Percentiles rank a stretch among this genome's conserved stretches.
Evolutionary conservation across 2,797 vertebrate genomes (phyloP).

Genomic region (Microctenopoma lineatum): DNA sequence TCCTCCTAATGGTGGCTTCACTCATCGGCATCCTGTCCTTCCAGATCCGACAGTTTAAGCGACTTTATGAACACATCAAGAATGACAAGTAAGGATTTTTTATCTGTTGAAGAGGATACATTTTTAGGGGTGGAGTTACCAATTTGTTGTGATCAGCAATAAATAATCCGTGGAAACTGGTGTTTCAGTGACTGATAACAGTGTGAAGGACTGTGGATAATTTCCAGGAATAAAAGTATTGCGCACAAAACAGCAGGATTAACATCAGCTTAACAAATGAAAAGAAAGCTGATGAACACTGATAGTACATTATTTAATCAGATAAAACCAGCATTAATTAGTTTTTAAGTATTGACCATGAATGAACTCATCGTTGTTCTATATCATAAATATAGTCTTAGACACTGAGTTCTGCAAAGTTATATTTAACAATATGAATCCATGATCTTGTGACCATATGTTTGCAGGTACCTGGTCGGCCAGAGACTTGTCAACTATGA

Average conservation of each 20-base stretch:
- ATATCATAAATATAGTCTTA: not conserved
- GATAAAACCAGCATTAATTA: no score
- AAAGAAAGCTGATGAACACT: no score
- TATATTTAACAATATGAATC: not conserved
- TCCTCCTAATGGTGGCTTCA: slow-evolving; percentile 96
- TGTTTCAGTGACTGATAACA: no score
- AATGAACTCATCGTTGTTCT: no score
- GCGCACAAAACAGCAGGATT: no score
- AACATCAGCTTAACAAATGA: no score
- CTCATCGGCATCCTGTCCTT: slow-evolving; percentile 97
- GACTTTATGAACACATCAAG: slow-evolving; percentile 99
- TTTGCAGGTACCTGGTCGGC: slow-evolving; percentile 94
- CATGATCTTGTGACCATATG: not conserved
- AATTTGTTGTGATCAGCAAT: not conserved
- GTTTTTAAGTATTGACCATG: not conserved
- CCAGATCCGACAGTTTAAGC: slow-evolving; percentile 98
- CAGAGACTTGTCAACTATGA: slow-evolving; percentile 99
- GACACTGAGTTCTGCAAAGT: not conserved
- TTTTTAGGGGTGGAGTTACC: not conserved
- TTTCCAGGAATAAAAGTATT: no score
- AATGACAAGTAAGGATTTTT: slow-evolving; percentile 93
- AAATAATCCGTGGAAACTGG: no score
- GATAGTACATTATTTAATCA: no score
- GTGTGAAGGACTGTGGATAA: not conserved
- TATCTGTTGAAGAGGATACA: not conserved